Base-by-base conservation (phyloP, 2,888 invertebrate species). In the Tetranychus piercei region DNA sequence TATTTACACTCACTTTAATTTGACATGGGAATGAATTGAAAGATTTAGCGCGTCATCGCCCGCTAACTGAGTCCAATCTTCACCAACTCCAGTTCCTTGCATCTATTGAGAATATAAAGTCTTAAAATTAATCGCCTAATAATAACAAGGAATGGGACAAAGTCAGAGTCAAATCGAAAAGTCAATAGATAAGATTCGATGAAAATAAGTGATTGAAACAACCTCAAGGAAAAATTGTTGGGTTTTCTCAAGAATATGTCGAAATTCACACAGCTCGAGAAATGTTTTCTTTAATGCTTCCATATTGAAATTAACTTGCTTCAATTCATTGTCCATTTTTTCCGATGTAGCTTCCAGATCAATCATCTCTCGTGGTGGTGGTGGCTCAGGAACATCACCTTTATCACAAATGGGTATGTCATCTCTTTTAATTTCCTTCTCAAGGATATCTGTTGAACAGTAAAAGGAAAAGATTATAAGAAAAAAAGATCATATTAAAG, bases 141-240 rank as follows among this genome's bases (percentile, higher is more conserved):
- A 20, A n/a, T 15, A n/a, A 65, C n/a, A 6, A 4, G 65, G 65
- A n/a, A 65, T n/a, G 18, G 65, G n/a, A 65, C n/a, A 65, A 65
- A n/a, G n/a, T 4, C 18, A 23, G n/a, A 67, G 22, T 11, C 11
- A 22, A 20, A 22, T 11, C 6, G 69, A 22, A 23, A 69, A 69
- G 1, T 11, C 4, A 22, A 23, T 9, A 11, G 23, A 22, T 22
- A n/a, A 23, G 23, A 23, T 18, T 9, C 6, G 69, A 23, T 20
- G 69, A 22, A 20, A 22, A 69, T 11, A 1, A 69, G 6, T 20
- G 6, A 69, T 18, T 34, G 45, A 44, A 69, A 69, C 11, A 80
- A 86, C 86, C 92, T 96, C 95, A 82, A 94, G 94, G 82, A 99
- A 97, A 85, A 97, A 97, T 78, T 91, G 92, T 86, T 97, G 96